Percentiles rank a stretch among this genome's conserved stretches.
Conservation (phyloP, 2,888 invertebrate species). For the Heteropelma amictum region DNA sequence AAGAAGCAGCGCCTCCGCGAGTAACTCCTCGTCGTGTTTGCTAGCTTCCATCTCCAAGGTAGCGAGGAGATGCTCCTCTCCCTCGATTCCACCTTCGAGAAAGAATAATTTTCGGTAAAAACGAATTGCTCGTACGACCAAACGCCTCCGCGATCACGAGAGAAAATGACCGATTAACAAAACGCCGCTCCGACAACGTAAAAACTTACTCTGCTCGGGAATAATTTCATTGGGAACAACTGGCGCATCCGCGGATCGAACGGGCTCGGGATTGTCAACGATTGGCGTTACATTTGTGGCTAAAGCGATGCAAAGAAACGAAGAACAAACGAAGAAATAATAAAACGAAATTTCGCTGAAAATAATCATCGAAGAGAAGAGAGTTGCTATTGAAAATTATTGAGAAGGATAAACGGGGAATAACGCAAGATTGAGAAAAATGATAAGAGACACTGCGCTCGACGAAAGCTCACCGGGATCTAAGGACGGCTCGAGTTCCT, state of each 20-base stretch:
- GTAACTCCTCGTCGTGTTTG: conserved; percentile 74
- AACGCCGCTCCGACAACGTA: background rate
- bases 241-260: conserved; percentile 57
- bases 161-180: background rate
- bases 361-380: background rate
- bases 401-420: background rate
- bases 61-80: conserved; percentile 74
- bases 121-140: background rate
- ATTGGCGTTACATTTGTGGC: conserved; percentile 59
- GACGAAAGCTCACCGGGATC: conserved; percentile 68
- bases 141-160: background rate
- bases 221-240: conserved; percentile 63
- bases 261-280: conserved; percentile 53
- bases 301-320: conserved; percentile 58
- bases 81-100: conserved; percentile 70
- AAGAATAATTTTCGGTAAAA: background rate
- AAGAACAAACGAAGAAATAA: conserved; percentile 49
- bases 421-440: background rate
- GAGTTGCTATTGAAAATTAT: background rate
- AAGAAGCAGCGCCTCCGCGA: conserved; percentile 73
- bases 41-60: conserved; percentile 74
- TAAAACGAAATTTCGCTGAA: conserved; percentile 16
- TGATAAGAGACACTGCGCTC: conserved; percentile 31
- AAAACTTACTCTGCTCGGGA: conserved; percentile 66
- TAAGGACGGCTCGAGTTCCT: conserved; percentile 70